phyloP scores from a whole-genome alignment of 2,888 invertebrate genomes.

The Rhabditoides inermis region DNA sequence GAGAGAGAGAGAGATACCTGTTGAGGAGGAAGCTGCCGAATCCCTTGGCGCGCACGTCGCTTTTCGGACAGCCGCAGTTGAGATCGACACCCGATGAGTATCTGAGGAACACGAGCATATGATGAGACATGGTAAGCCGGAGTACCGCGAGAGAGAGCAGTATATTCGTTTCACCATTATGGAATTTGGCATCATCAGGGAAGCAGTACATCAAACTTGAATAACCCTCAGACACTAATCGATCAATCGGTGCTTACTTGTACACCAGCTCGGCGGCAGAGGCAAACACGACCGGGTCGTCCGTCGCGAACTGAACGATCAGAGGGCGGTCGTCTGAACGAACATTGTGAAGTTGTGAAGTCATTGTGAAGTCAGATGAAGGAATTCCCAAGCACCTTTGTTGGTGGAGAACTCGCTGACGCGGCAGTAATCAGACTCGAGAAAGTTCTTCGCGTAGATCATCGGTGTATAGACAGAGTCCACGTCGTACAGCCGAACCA shows the following conservation, averaged over 20 bases:
- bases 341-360: neutral
- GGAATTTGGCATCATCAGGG: too few species aligned
- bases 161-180: neutral
- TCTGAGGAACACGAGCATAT: constrained; percentile 53
- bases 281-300: constrained; percentile 72
- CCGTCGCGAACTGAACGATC: constrained; percentile 89
- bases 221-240: constrained; percentile 52
- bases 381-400: constrained; percentile 33
- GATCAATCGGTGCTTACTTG: too few species aligned
- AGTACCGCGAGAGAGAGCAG: neutral
- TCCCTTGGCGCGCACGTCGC: constrained; percentile 48
- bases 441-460: constrained; percentile 86
- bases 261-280: constrained; percentile 75
- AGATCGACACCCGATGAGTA: constrained; percentile 85
- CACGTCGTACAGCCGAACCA: constrained; percentile 72
- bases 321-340: constrained; percentile 70
- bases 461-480: constrained; percentile 89
- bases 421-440: constrained; percentile 77
- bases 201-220: too few species aligned
- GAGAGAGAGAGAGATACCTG: neutral
- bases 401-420: constrained; percentile 56
- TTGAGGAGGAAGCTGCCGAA: constrained; percentile 30
- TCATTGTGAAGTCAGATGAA: neutral
- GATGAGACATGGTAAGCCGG: too few species aligned
- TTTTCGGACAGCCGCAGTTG: constrained; percentile 93